Evolutionary conservation across 2,797 vertebrate species (phyloP).

Genomic region (Eupleurogrammus muticus): DNA sequence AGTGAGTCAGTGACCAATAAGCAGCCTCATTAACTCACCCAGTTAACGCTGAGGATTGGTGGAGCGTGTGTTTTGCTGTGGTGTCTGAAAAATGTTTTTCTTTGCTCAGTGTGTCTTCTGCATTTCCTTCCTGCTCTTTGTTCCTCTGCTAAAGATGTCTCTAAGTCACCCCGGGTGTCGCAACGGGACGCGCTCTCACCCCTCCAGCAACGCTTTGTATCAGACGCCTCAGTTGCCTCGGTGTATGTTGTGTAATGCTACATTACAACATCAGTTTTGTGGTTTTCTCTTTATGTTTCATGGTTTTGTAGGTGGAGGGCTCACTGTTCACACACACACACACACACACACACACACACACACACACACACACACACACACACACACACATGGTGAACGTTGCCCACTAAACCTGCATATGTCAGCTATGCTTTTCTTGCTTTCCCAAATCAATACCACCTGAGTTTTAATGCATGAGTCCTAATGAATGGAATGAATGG

Average conservation of each 20-base stretch:
- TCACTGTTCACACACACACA: neutral
- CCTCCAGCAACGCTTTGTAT: constrained; percentile 68
- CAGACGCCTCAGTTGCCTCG: constrained; percentile 34
- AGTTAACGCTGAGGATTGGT: constrained; percentile 20
- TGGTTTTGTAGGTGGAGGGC: constrained; percentile 8
- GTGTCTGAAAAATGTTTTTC: constrained; percentile 66
- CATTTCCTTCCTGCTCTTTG: constrained; percentile 80
- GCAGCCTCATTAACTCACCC: constrained; percentile 32
- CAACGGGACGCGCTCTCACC: constrained; percentile 69
- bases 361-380: neutral
- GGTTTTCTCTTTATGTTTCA: constrained; percentile 46
- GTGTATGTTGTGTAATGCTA: constrained; percentile 46
- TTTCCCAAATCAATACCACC: constrained; percentile 45
- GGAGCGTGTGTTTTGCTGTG: constrained; percentile 56
- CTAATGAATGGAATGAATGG: constrained; percentile 42
- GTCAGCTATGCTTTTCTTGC: constrained; percentile 19
- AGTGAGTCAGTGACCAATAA: constrained; percentile 33
- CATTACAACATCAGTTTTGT: constrained; percentile 46
- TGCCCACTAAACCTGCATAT: neutral
- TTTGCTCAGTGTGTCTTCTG: constrained; percentile 65
- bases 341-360: neutral
- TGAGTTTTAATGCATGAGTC: constrained; percentile 39
- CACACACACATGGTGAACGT: constrained; percentile 12
- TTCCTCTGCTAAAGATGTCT: constrained; percentile 72
- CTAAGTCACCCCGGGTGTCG: constrained; percentile 67